Evolutionary conservation across 2,797 vertebrate species (phyloP), one percentile per base, ranked within the genome.

Genomic region (Schizopygopsis pylzovi): DNA sequence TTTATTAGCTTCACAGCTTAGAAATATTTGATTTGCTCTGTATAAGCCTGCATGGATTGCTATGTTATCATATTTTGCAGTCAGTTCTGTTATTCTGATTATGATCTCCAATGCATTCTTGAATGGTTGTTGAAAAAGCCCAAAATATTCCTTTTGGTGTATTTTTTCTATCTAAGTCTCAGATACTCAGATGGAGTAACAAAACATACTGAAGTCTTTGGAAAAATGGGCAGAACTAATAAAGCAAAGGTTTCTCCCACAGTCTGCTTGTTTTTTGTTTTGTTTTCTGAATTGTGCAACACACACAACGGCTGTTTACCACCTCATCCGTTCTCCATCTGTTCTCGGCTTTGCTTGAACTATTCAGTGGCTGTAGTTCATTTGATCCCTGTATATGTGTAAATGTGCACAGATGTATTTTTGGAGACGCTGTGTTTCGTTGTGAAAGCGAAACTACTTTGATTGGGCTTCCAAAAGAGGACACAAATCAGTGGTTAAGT

Each of bases 231-330:
- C 33, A 37, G n/a, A 83, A 82, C 52, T 8, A 89, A 85, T 85
- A 87, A 85, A 89, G 70, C 70, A 70, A 28, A n/a, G n/a, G n/a
- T 52, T 81, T 59, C 22, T 84, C 47, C 47, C 61, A 67, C 39
- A n/a, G 4, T 63, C 28, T 39, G 54, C 41, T 39, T 56, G 37
- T 0, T 80, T 52, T 52, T 52, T 80, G n/a, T n/a, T n/a, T n/a
- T n/a, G n/a, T n/a, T n/a, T 22, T 59, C 28, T 28, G 63, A 11
- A 13, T 71, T 73, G 33, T 68, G 82, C 72, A 77, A 77, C 61
- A 68, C 81, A 63, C 72, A 54, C 25, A 52, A 54, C 2, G 13
- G 33, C 45, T 77, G 73, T 84, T 84, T 84, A 67, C 45, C 33
- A 41, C 72, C 43, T 68, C 16, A 43, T 77, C 10, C 20, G 12